Conservation (phyloP, 2,888 invertebrate genomes). For the Cephus nigrinus region DNA sequence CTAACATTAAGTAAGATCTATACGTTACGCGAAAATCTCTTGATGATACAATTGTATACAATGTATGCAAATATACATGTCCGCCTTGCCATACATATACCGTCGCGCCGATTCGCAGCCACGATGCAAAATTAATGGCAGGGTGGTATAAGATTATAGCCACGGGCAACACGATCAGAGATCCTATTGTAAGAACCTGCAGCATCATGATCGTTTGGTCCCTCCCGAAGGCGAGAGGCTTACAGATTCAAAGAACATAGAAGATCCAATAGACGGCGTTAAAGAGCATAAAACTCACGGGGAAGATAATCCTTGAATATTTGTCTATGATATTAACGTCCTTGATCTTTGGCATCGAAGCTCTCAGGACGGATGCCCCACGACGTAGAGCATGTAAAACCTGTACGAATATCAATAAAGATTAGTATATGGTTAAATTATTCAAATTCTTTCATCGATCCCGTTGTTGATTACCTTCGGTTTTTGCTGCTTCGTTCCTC, state of each 20-base stretch:
- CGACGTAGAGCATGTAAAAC: slow-evolving; percentile 85
- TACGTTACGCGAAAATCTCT: not conserved
- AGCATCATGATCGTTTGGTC: not conserved
- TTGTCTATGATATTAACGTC: slow-evolving; percentile 99
- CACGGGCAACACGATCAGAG: not conserved
- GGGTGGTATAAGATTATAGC: not conserved
- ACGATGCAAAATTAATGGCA: not conserved
- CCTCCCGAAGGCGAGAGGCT: not conserved
- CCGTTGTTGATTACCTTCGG: slow-evolving; percentile 51
- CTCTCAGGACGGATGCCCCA: slow-evolving; percentile 86
- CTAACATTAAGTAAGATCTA: not conserved
- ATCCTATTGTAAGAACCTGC: not conserved
- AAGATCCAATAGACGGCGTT: slow-evolving; percentile 97
- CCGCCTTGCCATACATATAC: not conserved
- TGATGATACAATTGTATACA: not conserved
- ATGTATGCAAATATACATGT: not conserved
- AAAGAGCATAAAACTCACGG: slow-evolving; percentile 94
- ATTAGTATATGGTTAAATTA: not conserved
- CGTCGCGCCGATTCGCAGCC: not conserved
- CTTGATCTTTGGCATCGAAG: slow-evolving; percentile 95
- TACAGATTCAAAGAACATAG: slow-evolving; percentile 73
- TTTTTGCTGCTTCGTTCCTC: slow-evolving; percentile 54
- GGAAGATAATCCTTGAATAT: slow-evolving; percentile 95
- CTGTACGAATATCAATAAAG: slow-evolving; percentile 52
- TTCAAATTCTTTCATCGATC: not conserved